These are phyloP conservation scores for Egretta garzetta DNA, from an alignment of 2,113 vertebrate genomes.

Conservation along the genomic window DNA sequence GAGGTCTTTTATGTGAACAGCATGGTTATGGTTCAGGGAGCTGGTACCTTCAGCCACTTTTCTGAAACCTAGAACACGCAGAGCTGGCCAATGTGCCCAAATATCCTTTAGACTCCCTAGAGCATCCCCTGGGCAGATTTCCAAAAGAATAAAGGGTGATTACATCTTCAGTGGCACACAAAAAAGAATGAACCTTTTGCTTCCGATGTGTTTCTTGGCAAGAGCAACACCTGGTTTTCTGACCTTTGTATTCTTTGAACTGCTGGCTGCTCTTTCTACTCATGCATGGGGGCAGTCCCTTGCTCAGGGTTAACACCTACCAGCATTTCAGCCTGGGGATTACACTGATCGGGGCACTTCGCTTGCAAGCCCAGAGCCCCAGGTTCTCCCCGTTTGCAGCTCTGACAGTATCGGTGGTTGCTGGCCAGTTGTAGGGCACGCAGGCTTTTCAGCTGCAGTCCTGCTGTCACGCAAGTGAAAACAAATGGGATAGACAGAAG, in stretches of 20 bases:
- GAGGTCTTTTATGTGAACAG: not conserved
- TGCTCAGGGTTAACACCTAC: rapidly evolving
- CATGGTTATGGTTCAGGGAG: not conserved
- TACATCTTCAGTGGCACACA: not conserved
- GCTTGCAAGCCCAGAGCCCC: not conserved
- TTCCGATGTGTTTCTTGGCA: not conserved
- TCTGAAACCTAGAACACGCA: not conserved
- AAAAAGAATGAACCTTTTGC: not conserved
- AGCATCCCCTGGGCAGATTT: not conserved
- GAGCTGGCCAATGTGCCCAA: not conserved
- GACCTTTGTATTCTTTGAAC: not conserved
- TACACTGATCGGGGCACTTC: not conserved
- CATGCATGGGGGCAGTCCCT: not conserved
- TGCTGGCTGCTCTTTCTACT: not conserved
- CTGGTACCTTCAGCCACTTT: not conserved
- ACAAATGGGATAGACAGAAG: not conserved
- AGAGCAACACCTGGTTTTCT: not conserved
- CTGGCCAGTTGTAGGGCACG: not conserved
- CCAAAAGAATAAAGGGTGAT: not conserved
- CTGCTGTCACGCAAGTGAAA: not conserved
- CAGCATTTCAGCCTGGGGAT: not conserved
- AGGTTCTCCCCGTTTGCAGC: not conserved
- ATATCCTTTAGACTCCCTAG: not conserved
- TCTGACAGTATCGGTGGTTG: not conserved
- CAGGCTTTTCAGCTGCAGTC: not conserved